Conservation (phyloP, 2,113 vertebrate genomes). For the Hiodon tergisus region DNA sequence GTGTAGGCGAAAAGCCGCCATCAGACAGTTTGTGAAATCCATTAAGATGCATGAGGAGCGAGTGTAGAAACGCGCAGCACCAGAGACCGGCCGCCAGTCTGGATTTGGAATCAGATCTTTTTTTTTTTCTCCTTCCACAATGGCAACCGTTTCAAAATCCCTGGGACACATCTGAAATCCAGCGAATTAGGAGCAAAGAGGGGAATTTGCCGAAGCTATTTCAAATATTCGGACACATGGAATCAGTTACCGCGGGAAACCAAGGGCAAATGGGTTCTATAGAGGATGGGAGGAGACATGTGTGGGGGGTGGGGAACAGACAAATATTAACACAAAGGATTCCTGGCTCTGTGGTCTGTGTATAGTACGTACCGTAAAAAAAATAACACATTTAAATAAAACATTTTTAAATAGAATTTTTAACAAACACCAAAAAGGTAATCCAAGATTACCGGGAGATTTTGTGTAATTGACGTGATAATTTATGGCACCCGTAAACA, state of each 20-base stretch:
- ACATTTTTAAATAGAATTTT: conserved; percentile 17
- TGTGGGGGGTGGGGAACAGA: background rate
- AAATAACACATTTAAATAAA: conserved; percentile 17
- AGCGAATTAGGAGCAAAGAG: conserved; percentile 44
- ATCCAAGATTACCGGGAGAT: background rate
- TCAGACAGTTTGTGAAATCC: conserved; percentile 25
- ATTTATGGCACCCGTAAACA: conserved; percentile 10
- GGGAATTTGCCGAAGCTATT: conserved; percentile 41
- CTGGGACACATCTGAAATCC: conserved; percentile 37
- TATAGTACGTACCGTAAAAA: conserved; percentile 18
- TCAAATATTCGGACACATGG: conserved; percentile 48
- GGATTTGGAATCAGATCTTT: conserved; percentile 42
- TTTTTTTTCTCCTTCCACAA: conserved; percentile 26
- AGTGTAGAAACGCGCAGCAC: background rate
- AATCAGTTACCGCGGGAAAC: conserved; percentile 33
- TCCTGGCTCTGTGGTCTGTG: conserved; percentile 5
- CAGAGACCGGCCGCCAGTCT: conserved; percentile 23
- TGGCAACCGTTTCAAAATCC: conserved; percentile 27
- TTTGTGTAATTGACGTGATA: background rate
- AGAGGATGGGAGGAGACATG: conserved; percentile 28
- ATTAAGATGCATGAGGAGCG: background rate
- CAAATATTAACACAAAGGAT: conserved; percentile 10
- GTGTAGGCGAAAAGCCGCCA: background rate
- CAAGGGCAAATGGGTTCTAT: conserved; percentile 36
- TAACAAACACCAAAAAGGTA: background rate